Evolutionary conservation across 2,113 vertebrate genomes (phyloP).

Genomic region (Boleophthalmus pectinirostris): DNA sequence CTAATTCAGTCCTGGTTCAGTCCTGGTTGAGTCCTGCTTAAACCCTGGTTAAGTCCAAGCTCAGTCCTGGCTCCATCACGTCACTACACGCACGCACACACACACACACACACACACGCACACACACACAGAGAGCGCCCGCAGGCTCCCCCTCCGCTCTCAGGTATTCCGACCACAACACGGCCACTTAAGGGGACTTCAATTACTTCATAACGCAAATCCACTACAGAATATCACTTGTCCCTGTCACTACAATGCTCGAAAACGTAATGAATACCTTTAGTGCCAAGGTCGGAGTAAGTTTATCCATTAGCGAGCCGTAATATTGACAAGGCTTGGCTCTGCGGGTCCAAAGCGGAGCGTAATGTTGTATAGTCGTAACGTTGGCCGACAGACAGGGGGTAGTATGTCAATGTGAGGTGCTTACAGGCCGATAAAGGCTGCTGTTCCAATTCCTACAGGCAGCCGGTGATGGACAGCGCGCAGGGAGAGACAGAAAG

Average conservation of each 20-base stretch:
- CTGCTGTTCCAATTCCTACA: slow-evolving; percentile 59
- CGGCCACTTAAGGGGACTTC: slow-evolving; percentile 23
- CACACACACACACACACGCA: too few species aligned
- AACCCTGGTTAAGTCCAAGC: background rate
- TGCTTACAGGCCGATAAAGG: slow-evolving; percentile 66
- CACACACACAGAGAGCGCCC: too few species aligned
- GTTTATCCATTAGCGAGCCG: slow-evolving; percentile 63
- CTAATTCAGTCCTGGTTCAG: too few species aligned
- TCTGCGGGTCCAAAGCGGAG: slow-evolving; percentile 54
- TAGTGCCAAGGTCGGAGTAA: slow-evolving; percentile 48
- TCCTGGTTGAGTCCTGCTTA: too few species aligned
- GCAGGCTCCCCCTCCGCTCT: background rate
- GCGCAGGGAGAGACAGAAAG: slow-evolving; percentile 1
- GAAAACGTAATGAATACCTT: slow-evolving; percentile 51
- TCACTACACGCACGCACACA: too few species aligned
- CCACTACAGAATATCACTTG: background rate
- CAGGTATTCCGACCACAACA: slow-evolving; percentile 26
- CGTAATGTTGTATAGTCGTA: slow-evolving; percentile 49
- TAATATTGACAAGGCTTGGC: slow-evolving; percentile 70
- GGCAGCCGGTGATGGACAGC: slow-evolving; percentile 60
- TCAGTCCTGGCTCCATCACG: background rate
- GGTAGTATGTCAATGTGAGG: slow-evolving; percentile 67
- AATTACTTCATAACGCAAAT: slow-evolving; percentile 18
- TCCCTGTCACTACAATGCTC: slow-evolving; percentile 19
- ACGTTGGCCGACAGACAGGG: slow-evolving; percentile 60